These are phyloP conservation scores for Drosophila ironensis DNA, from an alignment of 1,140 invertebrate species.

Conservation along the genomic window DNA sequence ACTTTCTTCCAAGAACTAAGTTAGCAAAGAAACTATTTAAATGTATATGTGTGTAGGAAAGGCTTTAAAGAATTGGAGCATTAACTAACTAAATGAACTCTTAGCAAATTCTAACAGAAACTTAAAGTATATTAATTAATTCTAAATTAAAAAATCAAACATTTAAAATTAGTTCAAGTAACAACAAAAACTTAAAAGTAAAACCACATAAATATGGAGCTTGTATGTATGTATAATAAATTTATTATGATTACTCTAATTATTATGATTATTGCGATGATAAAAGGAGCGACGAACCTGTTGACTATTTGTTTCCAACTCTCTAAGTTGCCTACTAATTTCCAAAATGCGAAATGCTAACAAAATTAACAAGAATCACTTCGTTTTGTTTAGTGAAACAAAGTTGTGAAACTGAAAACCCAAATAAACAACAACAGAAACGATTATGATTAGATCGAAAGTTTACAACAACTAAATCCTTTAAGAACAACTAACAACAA, in stretches of 20 bases:
- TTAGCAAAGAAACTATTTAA: conserved; percentile 63
- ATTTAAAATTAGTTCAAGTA: conserved; percentile 69
- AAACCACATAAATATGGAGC: conserved; percentile 57
- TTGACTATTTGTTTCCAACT: conserved; percentile 56
- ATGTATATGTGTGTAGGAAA: conserved; percentile 68
- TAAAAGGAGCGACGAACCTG: conserved; percentile 27
- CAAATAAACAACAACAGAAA: conserved; percentile 7
- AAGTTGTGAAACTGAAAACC: no score
- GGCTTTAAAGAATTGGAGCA: conserved; percentile 55
- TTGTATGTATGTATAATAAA: conserved; percentile 75
- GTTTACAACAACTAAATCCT: conserved; percentile 26
- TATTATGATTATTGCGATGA: conserved; percentile 31
- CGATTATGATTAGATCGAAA: conserved; percentile 37
- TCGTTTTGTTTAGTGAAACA: conserved; percentile 52
- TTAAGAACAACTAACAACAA: conserved; percentile 11
- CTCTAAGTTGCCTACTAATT: conserved; percentile 50
- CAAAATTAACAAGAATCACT: conserved; percentile 35
- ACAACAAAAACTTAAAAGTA: background rate
- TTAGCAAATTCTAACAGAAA: conserved; percentile 76
- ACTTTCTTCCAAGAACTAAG: conserved; percentile 76
- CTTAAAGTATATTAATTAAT: conserved; percentile 74
- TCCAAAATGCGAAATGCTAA: conserved; percentile 31
- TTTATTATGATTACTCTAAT: conserved; percentile 66
- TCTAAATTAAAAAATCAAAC: conserved; percentile 75
- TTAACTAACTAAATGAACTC: conserved; percentile 58